Percentiles rank a stretch among this genome's conserved stretches.
These are phyloP conservation scores for Phyllostomus discolor DNA, from an alignment of 2,113 vertebrate genomes.

Conservation along the genomic window DNA sequence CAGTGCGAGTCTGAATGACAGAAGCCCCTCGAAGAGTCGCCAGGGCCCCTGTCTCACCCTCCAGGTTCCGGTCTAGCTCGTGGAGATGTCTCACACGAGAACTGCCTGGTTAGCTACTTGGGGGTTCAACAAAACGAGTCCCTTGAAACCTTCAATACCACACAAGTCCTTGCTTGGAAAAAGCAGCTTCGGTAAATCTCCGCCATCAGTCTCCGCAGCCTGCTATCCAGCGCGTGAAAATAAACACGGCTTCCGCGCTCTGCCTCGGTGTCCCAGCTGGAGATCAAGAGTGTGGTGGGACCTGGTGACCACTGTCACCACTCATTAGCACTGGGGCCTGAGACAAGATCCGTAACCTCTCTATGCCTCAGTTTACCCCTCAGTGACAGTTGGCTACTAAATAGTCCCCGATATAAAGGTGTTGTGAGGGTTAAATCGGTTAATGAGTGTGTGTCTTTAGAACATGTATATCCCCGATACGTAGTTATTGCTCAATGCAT, in stretches of 20 bases:
- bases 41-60: neutral
- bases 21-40: neutral
- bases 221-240: neutral
- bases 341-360: neutral
- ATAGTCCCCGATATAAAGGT: neutral
- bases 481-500: neutral
- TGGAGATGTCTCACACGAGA: neutral
- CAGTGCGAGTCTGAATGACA: neutral
- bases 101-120: neutral
- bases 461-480: neutral
- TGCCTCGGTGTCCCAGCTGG: neutral
- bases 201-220: neutral
- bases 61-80: neutral
- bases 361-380: neutral
- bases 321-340: neutral
- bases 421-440: neutral
- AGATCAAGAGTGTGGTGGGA: neutral
- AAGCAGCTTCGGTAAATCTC: neutral
- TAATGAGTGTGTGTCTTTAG: neutral
- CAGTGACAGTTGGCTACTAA: neutral
- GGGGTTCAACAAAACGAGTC: neutral
- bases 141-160: neutral
- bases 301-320: neutral
- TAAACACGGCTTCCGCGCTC: neutral
- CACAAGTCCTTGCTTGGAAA: neutral